Percentiles rank a stretch among this genome's conserved stretches.
phyloP scores from a whole-genome alignment of 2,888 invertebrate genomes.

The Cheilosia vernalis region DNA sequence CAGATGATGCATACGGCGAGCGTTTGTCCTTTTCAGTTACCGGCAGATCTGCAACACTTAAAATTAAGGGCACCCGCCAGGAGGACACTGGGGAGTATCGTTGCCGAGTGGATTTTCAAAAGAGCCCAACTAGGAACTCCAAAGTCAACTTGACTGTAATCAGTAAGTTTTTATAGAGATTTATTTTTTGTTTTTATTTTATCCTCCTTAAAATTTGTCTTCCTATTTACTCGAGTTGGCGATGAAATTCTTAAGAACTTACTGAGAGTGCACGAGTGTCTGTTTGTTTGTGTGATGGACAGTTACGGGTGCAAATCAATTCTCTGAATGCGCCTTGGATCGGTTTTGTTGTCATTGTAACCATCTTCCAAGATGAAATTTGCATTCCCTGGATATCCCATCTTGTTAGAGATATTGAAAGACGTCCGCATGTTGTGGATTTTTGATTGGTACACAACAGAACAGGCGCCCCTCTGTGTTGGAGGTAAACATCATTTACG shows the following conservation, averaged over 20 bases:
- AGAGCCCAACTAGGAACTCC: conserved; percentile 93
- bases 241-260: conserved; percentile 5
- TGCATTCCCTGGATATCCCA: not conserved
- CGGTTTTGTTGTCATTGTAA: not conserved
- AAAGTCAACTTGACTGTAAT: conserved; percentile 95
- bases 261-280: not conserved
- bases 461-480: conserved; percentile 32
- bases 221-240: not conserved
- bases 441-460: conserved; percentile 26
- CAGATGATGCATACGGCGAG: conserved; percentile 86
- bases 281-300: not conserved
- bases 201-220: conserved; percentile 6
- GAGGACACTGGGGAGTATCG: conserved; percentile 92
- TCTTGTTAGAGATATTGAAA: conserved; percentile 51
- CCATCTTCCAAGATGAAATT: not conserved
- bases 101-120: conserved; percentile 95
- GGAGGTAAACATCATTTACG: conserved; percentile 32
- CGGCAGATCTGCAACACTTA: conserved; percentile 90
- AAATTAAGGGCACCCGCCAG: conserved; percentile 89
- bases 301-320: not conserved
- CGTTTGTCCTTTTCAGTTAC: conserved; percentile 91
- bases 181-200: not conserved
- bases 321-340: not conserved
- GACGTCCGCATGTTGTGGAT: conserved; percentile 27
- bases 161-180: conserved; percentile 86